Conservation (phyloP, 2,888 invertebrate genomes). For the Agrotis clavis region DNA sequence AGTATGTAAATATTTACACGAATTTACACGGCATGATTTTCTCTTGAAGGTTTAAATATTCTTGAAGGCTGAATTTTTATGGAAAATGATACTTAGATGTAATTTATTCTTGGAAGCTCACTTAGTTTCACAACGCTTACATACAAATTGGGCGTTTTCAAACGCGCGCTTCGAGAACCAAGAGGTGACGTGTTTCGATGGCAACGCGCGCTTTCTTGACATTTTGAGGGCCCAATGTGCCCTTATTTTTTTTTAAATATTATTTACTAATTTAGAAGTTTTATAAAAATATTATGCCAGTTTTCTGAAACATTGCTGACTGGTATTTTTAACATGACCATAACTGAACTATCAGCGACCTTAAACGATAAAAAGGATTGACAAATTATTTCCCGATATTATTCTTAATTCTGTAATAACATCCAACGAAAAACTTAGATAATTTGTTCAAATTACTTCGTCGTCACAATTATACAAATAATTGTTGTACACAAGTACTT, state of each 20-base stretch:
- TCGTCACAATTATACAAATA: conserved; percentile 22
- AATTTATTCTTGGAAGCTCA: background rate
- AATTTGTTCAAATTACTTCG: conserved; percentile 40
- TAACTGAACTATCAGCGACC: too few relatives aligned
- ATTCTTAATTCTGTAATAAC: conserved; percentile 20
- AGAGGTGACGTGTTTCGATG: too few relatives aligned
- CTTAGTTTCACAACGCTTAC: too few relatives aligned
- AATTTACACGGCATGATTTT: too few relatives aligned
- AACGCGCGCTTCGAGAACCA: too few relatives aligned
- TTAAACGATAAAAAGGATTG: background rate
- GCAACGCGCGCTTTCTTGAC: too few relatives aligned
- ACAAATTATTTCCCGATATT: conserved; percentile 8
- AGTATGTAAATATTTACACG: background rate
- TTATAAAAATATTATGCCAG: too few relatives aligned
- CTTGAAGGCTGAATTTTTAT: background rate
- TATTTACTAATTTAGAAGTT: too few relatives aligned
- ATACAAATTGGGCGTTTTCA: too few relatives aligned
- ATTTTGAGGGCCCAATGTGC: too few relatives aligned
- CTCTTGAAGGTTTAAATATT: background rate
- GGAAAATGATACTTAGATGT: background rate
- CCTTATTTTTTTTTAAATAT: too few relatives aligned
- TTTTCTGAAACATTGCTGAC: too few relatives aligned
- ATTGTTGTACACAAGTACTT: conserved; percentile 43
- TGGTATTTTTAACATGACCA: background rate
- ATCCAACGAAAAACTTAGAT: conserved; percentile 15